Evolutionary conservation across 2,797 vertebrate genomes (phyloP).

Genomic region (Menidia menidia): DNA sequence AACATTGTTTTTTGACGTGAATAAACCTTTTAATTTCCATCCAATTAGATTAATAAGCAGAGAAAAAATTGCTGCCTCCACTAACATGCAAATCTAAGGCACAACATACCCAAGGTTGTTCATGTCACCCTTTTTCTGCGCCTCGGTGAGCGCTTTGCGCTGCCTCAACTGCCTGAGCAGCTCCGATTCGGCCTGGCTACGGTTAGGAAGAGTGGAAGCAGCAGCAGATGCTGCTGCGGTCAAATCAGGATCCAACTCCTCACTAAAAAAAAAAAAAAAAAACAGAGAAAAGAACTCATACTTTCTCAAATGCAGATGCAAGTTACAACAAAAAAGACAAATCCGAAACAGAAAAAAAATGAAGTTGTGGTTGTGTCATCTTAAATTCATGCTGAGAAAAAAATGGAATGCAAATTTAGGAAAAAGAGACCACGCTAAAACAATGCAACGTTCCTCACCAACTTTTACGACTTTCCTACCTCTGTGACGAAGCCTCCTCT

Average conservation of each 20-base stretch:
- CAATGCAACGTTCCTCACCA: not conserved
- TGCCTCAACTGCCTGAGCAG: slow-evolving; percentile 87
- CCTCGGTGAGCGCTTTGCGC: slow-evolving; percentile 83
- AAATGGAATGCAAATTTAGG: not conserved
- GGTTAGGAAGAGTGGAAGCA: slow-evolving; percentile 86
- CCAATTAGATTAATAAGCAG: not conserved
- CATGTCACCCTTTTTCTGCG: slow-evolving; percentile 74
- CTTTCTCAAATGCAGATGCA: not conserved
- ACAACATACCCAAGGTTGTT: slow-evolving; percentile 81
- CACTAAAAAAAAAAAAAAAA: slow-evolving; percentile 47
- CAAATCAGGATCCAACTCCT: slow-evolving; percentile 81
- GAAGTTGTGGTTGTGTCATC: not conserved
- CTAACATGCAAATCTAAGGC: not conserved
- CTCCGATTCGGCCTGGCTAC: slow-evolving; percentile 84
- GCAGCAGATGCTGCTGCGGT: slow-evolving; percentile 88
- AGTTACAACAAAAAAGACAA: not conserved
- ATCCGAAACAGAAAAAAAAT: not conserved
- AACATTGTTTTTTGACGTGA: not conserved
- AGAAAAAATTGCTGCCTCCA: not conserved
- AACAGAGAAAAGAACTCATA: not conserved
- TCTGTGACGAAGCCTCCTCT: slow-evolving; percentile 51
- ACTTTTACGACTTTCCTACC: slow-evolving; percentile 71
- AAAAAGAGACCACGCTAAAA: not conserved
- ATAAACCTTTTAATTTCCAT: not conserved
- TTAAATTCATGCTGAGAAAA: not conserved